Percentiles rank a stretch among this genome's conserved stretches.
phyloP scores from a whole-genome alignment of 2,113 vertebrate genomes.

The Myotis yumanensis region DNA sequence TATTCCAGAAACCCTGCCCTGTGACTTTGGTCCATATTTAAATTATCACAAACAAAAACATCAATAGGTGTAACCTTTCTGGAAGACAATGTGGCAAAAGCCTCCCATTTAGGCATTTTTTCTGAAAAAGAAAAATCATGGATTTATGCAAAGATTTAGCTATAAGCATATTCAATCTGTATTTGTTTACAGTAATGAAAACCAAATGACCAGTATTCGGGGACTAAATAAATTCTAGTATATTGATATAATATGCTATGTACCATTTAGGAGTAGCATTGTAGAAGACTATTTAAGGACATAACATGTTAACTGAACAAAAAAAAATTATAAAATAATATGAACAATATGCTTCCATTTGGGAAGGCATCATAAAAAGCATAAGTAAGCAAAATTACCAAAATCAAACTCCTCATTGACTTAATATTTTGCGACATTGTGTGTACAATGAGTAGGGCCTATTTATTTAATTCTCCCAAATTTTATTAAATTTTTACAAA shows the following conservation, averaged over 20 bases:
- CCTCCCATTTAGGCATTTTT: background rate
- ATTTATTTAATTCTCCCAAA: background rate
- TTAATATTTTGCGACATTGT: constrained; percentile 7
- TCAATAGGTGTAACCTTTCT: background rate
- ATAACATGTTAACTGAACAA: background rate
- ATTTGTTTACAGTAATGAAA: constrained; percentile 23
- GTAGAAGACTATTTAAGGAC: background rate
- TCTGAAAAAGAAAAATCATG: background rate
- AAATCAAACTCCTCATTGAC: constrained; percentile 20
- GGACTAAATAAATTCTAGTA: background rate
- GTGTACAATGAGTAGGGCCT: background rate
- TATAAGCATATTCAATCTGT: background rate
- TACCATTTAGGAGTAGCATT: constrained; percentile 21
- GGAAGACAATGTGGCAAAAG: background rate
- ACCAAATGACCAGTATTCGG: background rate
- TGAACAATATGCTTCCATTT: background rate
- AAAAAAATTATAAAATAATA: background rate
- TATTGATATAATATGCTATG: background rate
- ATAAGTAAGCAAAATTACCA: constrained; percentile 35
- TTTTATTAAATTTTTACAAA: no score
- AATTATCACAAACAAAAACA: background rate
- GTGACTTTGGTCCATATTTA: background rate
- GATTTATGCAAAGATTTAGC: background rate
- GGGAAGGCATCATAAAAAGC: constrained; percentile 9
- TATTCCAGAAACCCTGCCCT: background rate